phyloP scores from a whole-genome alignment of 2,888 invertebrate genomes.

The Tipula helvola region DNA sequence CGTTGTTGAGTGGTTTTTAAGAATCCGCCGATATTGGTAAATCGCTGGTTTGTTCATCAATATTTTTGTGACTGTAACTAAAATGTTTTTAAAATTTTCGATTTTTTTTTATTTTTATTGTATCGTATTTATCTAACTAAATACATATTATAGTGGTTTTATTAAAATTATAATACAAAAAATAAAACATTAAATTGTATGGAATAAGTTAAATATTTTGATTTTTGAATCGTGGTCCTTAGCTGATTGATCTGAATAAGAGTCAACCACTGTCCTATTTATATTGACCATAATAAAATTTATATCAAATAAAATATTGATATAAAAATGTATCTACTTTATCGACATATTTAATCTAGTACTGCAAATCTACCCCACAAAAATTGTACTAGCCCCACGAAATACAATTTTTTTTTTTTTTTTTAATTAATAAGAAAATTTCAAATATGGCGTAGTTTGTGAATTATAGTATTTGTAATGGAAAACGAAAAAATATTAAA shows the following conservation, averaged over 20 bases:
- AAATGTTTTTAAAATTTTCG: neutral
- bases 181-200: neutral
- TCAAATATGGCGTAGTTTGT: slow-evolving; percentile 1
- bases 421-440: neutral
- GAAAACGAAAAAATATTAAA: neutral
- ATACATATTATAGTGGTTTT: neutral
- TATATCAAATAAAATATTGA: neutral
- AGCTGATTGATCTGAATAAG: neutral
- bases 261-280: neutral
- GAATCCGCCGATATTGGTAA: neutral
- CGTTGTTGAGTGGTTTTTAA: slow-evolving; percentile 35
- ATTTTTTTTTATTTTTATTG: neutral
- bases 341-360: neutral
- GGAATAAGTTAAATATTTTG: neutral
- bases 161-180: neutral
- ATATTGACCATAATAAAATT: neutral
- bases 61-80: neutral
- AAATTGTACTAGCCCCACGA: neutral
- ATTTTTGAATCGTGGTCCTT: neutral
- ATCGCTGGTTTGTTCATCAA: neutral
- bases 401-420: neutral
- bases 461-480: neutral
- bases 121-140: neutral
- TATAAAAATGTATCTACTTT: neutral
- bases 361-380: neutral